Conservation (phyloP, 2,888 invertebrate species). For the Ornithoptera alexandrae region DNA sequence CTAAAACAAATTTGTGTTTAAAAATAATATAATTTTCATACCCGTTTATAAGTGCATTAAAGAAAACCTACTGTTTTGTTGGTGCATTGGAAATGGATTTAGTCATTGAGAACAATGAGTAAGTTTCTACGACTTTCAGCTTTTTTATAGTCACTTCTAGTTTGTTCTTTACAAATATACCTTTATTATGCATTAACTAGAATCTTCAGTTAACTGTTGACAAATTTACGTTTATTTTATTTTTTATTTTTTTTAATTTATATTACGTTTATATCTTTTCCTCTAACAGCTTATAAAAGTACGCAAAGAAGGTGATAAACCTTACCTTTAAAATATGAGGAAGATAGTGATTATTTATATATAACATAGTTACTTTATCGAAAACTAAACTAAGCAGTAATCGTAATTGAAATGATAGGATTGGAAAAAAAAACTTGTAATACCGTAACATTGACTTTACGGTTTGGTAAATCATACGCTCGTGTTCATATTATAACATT, state of each 20-base stretch:
- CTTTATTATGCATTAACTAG: background rate
- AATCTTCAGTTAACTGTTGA: background rate
- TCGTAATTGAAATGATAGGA: background rate
- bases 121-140: conserved; percentile 15
- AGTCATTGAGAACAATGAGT: conserved; percentile 23
- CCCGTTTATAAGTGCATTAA: conserved; percentile 14
- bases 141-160: background rate
- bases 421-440: background rate
- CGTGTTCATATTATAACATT: background rate
- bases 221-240: no score
- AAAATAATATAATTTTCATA: conserved; percentile 7
- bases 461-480: background rate
- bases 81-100: conserved; percentile 22
- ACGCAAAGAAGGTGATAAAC: no score
- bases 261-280: no score
- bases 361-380: background rate
- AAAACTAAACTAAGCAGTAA: background rate
- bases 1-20: conserved; percentile 21
- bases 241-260: no score
- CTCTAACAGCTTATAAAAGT: no score
- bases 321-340: no score
- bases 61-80: conserved; percentile 7
- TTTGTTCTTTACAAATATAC: background rate
- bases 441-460: no score
- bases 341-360: background rate